phyloP scores from a whole-genome alignment of 2,113 vertebrate species.

The Prietella phreatophila region DNA sequence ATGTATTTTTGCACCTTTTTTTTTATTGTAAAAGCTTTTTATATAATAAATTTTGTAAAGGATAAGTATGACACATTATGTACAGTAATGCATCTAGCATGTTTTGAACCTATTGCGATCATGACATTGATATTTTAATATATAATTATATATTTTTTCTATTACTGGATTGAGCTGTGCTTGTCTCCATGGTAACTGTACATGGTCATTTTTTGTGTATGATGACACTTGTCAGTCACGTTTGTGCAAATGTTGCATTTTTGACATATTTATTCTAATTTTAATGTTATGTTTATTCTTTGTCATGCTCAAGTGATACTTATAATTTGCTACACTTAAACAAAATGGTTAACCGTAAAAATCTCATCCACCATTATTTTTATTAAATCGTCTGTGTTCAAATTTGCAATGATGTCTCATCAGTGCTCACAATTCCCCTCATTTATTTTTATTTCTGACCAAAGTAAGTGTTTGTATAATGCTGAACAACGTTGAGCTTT shows the following conservation, averaged over 20 bases:
- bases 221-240: neutral
- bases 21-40: neutral
- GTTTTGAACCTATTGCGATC: neutral
- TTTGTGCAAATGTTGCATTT: neutral
- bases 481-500: slow-evolving; percentile 48
- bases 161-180: neutral
- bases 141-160: neutral
- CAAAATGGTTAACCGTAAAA: slow-evolving; percentile 5
- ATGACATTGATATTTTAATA: neutral
- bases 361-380: neutral
- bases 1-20: neutral
- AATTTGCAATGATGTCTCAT: neutral
- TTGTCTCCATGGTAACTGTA: slow-evolving; percentile 28
- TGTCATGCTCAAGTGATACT: neutral
- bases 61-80: neutral
- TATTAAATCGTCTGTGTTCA: neutral
- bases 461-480: slow-evolving; percentile 45
- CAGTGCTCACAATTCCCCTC: neutral
- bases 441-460: neutral
- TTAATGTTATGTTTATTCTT: slow-evolving; percentile 1
- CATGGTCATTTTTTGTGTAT: neutral
- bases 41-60: neutral
- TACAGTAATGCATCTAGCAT: neutral
- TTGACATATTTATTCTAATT: neutral
- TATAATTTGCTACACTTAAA: neutral